Evolutionary conservation across 2,888 invertebrate species (phyloP).

Genomic region (Drosophila peninsularis): DNA sequence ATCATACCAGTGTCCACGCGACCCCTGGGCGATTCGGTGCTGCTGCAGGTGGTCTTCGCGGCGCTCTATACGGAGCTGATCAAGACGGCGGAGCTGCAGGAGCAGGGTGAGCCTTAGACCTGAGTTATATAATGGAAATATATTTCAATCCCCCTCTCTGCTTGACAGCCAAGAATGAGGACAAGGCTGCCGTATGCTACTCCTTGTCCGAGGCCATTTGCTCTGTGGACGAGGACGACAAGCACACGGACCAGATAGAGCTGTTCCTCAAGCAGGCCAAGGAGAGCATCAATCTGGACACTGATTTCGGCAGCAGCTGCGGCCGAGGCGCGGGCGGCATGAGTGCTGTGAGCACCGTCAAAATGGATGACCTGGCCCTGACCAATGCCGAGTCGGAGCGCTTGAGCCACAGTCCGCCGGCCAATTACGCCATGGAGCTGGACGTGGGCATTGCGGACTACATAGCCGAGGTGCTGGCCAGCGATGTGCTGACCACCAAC

Average conservation of each 20-base stretch:
- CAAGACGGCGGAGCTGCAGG: conserved; percentile 84
- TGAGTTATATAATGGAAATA: neutral
- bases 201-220: conserved; percentile 92
- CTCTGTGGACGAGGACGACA: conserved; percentile 91
- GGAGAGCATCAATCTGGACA: conserved; percentile 85
- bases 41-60: conserved; percentile 90
- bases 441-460: conserved; percentile 85
- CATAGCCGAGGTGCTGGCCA: conserved; percentile 86
- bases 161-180: conserved; percentile 59
- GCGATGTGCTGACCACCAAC: conserved; percentile 87
- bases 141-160: neutral
- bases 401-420: conserved; percentile 81
- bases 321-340: conserved; percentile 68
- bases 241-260: conserved; percentile 90
- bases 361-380: conserved; percentile 80
- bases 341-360: conserved; percentile 82
- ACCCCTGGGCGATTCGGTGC: conserved; percentile 88
- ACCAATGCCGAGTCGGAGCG: conserved; percentile 77
- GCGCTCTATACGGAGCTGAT: conserved; percentile 89
- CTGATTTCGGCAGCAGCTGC: conserved; percentile 55
- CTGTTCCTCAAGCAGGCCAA: conserved; percentile 87
- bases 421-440: conserved; percentile 82
- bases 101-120: conserved; percentile 55
- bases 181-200: conserved; percentile 87
- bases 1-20: conserved; percentile 89